Evolutionary conservation across 2,113 vertebrate species (phyloP).

Genomic region (Gallinago media): DNA sequence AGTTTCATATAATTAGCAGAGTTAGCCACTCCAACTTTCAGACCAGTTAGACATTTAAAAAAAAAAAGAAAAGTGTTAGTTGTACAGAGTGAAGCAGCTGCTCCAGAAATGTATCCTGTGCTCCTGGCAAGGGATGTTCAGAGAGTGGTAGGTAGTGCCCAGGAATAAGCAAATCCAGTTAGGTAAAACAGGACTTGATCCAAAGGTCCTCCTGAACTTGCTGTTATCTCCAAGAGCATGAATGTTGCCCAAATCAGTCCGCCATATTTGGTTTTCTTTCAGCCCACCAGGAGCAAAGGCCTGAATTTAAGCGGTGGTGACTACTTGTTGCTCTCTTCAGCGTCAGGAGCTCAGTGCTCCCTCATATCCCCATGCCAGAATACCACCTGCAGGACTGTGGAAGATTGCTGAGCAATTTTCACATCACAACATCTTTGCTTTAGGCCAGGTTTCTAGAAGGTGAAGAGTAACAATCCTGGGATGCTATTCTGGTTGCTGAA

Average conservation of each 20-base stretch:
- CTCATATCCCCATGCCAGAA: not conserved
- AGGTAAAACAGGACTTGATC: not conserved
- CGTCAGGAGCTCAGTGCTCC: not conserved
- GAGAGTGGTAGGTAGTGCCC: not conserved
- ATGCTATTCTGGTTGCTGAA: no score
- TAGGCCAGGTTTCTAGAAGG: not conserved
- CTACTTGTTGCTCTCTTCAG: not conserved
- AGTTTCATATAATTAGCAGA: constrained; percentile 36
- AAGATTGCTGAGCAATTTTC: not conserved
- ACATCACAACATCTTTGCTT: not conserved
- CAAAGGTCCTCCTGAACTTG: not conserved
- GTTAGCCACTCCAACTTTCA: constrained; percentile 40
- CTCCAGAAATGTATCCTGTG: not conserved
- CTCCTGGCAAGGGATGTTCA: not conserved
- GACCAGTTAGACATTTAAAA: not conserved
- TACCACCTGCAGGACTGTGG: not conserved
- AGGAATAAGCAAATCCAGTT: constrained; percentile 13
- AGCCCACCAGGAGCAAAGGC: not conserved
- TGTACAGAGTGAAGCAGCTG: not conserved
- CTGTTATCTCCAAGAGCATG: not conserved
- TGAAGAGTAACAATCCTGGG: not conserved
- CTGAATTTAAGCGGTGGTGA: not conserved
- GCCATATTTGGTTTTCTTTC: not conserved
- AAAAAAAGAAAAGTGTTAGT: not conserved
- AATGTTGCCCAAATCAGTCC: not conserved